Evolutionary conservation across 2,113 vertebrate species (phyloP).

Genomic region (Anoura caudifer): DNA sequence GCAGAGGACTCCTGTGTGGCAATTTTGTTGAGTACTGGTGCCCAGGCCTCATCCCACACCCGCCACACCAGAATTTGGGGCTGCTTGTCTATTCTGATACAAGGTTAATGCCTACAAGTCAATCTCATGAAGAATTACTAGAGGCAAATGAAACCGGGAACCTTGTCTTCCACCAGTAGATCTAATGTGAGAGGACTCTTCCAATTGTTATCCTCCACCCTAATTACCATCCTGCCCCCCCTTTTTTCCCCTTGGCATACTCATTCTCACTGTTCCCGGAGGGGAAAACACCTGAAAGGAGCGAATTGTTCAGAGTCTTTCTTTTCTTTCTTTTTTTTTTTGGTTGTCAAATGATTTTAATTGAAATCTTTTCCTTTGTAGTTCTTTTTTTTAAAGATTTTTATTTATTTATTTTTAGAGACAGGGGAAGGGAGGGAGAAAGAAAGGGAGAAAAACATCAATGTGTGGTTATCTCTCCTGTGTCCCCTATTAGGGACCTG

Average conservation of each 20-base stretch:
- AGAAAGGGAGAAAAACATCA: no score
- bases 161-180: neutral
- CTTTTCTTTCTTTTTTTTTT: no score
- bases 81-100: neutral
- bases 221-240: neutral
- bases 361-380: no score
- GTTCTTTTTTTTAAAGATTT: no score
- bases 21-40: neutral
- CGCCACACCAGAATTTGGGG: neutral
- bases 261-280: neutral
- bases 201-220: neutral
- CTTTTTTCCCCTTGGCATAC: neutral
- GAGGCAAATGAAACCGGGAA: neutral
- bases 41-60: neutral
- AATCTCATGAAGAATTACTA: neutral
- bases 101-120: neutral
- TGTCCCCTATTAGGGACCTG: no score
- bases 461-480: no score
- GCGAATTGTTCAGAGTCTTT: constrained; percentile 21
- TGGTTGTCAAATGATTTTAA: no score
- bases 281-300: constrained; percentile 15
- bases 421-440: no score
- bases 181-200: neutral
- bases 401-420: no score
- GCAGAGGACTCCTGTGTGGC: neutral